Evolutionary conservation across 2,888 invertebrate genomes (phyloP), one percentile per base, ranked within the genome.

Genomic region (Metopia argyrocephala): DNA sequence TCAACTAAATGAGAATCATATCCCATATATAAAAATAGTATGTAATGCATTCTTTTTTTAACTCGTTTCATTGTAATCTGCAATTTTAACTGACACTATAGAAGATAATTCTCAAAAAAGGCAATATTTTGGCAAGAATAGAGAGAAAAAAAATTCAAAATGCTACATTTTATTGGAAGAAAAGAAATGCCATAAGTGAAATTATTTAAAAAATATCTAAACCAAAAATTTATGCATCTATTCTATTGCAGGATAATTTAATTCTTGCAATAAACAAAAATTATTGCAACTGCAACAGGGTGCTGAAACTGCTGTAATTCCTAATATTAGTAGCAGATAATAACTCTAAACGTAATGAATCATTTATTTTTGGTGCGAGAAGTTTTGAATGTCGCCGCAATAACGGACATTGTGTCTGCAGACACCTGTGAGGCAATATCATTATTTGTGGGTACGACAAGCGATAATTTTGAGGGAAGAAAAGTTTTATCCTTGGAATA

Each of bases 311-410:
- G 98, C 98, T 81, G 93, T 98, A 15, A 98, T 98, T 87, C 98
- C 98, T 68, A 98, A 98, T 0, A 92, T 98, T 65, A 98, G 98
- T 91, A 98, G 98, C 86, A 98, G 98, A 86, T 95, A 93, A 91
- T 73, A 38, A 38, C n/a, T 38, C 9, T 9, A 15, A 38, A 9
- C 12, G 15, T 64, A 4, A 96, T 95, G 94, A 94, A 96, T 91
- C 92, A 93, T 84, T 86, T 96, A 20, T 93, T 94, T 87, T 88
- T 98, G 59, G 93, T 93, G 0, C 87, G 92, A 0, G 93, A 94
- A 48, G 93, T 93, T 85, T 90, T 98, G 50, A 92, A 93, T 69
- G 91, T 96, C 3, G 94, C 94, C 50, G 91, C 92, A 45, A 93
- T 96, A 62, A 93, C 92, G 46, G 92, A 94, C 38, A 89, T 93